phyloP scores from a whole-genome alignment of 2,113 vertebrate genomes.

The Todiramphus saurophagus region DNA sequence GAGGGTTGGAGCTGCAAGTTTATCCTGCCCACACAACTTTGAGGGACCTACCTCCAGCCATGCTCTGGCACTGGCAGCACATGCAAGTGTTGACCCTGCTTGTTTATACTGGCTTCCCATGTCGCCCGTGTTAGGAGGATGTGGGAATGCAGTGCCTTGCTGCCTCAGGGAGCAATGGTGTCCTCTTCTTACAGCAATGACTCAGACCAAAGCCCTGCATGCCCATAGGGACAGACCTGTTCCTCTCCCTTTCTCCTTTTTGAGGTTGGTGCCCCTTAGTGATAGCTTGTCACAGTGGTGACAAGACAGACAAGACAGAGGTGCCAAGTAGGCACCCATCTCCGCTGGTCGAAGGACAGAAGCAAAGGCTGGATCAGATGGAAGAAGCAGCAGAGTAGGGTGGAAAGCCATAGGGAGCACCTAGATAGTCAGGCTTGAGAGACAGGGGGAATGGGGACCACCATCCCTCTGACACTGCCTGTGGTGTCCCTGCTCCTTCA shows the following conservation, averaged over 20 bases:
- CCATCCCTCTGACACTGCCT: not conserved
- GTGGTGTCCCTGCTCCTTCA: not conserved
- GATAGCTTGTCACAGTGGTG: not conserved
- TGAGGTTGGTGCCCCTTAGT: not conserved
- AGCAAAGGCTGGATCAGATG: not conserved
- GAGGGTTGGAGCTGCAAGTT: not conserved
- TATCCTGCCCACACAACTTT: not conserved
- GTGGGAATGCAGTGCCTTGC: not conserved
- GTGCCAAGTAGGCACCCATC: not conserved
- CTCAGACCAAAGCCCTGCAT: not conserved
- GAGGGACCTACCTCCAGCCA: not conserved
- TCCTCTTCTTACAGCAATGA: not conserved
- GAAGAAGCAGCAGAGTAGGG: not conserved
- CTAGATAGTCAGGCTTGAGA: not conserved
- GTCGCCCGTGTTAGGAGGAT: fast-evolving
- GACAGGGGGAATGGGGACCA: fast-evolving
- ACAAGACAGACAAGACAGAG: not conserved
- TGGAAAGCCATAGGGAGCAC: not conserved
- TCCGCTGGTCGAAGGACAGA: not conserved
- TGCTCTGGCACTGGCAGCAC: not conserved
- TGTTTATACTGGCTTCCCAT: not conserved
- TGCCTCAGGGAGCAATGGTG: not conserved
- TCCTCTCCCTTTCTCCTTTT: not conserved
- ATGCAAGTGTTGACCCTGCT: not conserved
- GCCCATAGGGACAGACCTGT: not conserved